Base-by-base conservation (phyloP, 2,888 invertebrate species). In the Lobophora halterata region DNA sequence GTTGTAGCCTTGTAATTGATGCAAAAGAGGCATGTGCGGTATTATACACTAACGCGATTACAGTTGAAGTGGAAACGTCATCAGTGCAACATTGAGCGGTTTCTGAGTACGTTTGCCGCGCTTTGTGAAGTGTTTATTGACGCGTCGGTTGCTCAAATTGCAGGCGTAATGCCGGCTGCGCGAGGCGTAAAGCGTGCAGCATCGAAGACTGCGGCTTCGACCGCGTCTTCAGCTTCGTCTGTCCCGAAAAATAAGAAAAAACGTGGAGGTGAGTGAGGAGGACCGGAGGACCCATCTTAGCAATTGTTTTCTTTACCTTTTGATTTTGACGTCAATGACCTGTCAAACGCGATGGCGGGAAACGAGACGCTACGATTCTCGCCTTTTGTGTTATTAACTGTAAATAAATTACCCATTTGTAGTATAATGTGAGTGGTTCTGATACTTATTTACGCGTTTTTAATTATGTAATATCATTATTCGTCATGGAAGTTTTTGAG, bases 281-380 rank as follows among this genome's bases (percentile, higher is more conserved):
- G 79, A 81, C 41, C 23, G 47, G 61, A 52, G 51, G 52, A 59
- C 49, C 16, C 14, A 21, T 27, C 20, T 36, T 19, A 27, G 28
- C 28, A 36, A 34, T 34, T 86, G 82, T 85, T 85, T 85, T 86
- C 82, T 79, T 83, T 82, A 69, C 76, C 67, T 75, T 73, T 76
- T 61, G 57, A 59, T 60, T n/a, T n/a, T 73, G 71, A 85, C 77
- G 86, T 85, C 86, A 86, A 79, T 85, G 86, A 85, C 83, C 86
- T 86, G 83, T 85, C 86, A 86, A 81, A 78, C 59, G 67, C 65
- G 65, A 85, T 86, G 86, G 87, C 87, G 86, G 86, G 86, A 87
- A 87, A 83, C 25, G 13, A 8, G 27, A 40, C 13, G 37, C 31
- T 26, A 14, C 58, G 49, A 33, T 45, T 47, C 46, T 55, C 35